Percentiles rank a stretch among this genome's conserved stretches.
These are phyloP conservation scores for Lottia gigantea DNA, from an alignment of 2,888 invertebrate species.

Conservation along the genomic window DNA sequence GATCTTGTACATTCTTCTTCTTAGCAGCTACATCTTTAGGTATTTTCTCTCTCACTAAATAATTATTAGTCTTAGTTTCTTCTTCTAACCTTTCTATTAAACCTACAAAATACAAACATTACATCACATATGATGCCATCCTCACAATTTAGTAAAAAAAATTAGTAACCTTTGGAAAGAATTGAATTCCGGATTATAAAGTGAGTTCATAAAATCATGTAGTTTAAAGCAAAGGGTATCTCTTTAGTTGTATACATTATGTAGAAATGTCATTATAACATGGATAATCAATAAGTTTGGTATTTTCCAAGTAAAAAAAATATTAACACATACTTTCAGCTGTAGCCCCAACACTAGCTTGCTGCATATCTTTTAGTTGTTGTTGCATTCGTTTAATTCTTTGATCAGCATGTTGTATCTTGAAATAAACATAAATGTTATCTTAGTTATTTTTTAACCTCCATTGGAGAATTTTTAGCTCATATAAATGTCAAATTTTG, in stretches of 20 bases:
- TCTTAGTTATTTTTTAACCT: neutral
- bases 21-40: constrained; percentile 78
- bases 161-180: too few species aligned
- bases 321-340: constrained; percentile 71
- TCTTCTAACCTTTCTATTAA: constrained; percentile 80
- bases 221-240: too few species aligned
- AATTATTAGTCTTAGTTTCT: constrained; percentile 80
- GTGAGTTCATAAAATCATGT: too few species aligned
- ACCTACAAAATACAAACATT: constrained; percentile 60
- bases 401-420: constrained; percentile 72
- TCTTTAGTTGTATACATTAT: too few species aligned
- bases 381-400: constrained; percentile 75
- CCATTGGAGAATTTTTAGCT: neutral
- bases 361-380: constrained; percentile 75
- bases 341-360: constrained; percentile 73
- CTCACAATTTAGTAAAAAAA: too few species aligned
- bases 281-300: too few species aligned
- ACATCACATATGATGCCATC: neutral
- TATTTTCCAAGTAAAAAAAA: too few species aligned
- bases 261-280: too few species aligned
- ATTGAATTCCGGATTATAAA: too few species aligned
- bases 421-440: constrained; percentile 10
- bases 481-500: neutral
- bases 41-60: constrained; percentile 82
- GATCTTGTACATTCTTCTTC: constrained; percentile 77